phyloP scores from a whole-genome alignment of 2,113 vertebrate species.

The Paraplagusia blochii region DNA sequence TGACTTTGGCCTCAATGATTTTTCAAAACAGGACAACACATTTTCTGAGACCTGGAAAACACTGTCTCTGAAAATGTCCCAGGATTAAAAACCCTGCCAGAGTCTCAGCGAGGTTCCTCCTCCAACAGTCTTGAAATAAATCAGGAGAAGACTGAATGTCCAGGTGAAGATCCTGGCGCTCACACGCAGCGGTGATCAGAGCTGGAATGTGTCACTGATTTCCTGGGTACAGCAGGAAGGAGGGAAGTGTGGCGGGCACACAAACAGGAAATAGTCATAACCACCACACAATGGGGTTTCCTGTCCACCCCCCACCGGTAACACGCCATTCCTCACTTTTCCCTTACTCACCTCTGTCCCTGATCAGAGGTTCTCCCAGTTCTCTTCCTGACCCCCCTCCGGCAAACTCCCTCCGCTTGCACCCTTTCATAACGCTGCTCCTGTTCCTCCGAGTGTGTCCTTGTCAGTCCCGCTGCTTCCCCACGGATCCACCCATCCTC shows the following conservation, averaged over 20 bases:
- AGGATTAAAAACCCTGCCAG: too few species aligned
- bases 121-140: conserved; percentile 22
- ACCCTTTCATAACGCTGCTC: conserved; percentile 2
- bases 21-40: too few species aligned
- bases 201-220: conserved; percentile 68
- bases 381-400: conserved; percentile 26
- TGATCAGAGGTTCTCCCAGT: conserved; percentile 28
- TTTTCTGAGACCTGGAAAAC: too few species aligned
- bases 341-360: conserved; percentile 40
- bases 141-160: conserved; percentile 5
- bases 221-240: conserved; percentile 75
- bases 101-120: too few species aligned
- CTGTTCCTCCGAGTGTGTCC: conserved; percentile 20
- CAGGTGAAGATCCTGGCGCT: conserved; percentile 4
- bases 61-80: too few species aligned
- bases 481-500: conserved; percentile 13
- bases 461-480: conserved; percentile 18
- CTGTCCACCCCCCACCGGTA: conserved; percentile 40
- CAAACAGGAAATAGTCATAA: conserved; percentile 78
- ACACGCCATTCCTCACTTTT: conserved; percentile 30
- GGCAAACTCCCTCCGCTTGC: conserved; percentile 6
- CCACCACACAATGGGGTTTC: conserved; percentile 77
- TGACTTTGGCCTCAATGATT: too few species aligned
- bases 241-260: conserved; percentile 78
- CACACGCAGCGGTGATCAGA: conserved; percentile 49